Conservation (phyloP, 2,113 vertebrate genomes). For the Tursiops truncatus region DNA sequence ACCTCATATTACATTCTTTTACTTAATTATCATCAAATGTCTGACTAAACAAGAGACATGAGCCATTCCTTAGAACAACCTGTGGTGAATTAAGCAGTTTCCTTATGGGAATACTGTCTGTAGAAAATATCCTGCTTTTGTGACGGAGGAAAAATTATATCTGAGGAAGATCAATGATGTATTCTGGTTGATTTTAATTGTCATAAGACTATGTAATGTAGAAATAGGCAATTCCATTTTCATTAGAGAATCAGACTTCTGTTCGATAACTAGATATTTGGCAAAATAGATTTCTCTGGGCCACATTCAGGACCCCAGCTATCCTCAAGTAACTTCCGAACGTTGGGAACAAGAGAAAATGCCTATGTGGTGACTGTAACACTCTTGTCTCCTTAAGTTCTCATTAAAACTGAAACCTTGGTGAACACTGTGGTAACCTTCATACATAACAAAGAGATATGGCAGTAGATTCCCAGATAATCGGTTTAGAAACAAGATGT, state of each 20-base stretch:
- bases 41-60: not conserved
- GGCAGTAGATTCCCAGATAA: not conserved
- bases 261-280: not conserved
- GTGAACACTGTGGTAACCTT: not conserved
- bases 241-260: not conserved
- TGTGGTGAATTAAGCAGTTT: not conserved
- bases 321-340: not conserved
- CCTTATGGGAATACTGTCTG: not conserved
- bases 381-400: not conserved
- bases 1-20: not conserved
- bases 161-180: not conserved
- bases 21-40: not conserved
- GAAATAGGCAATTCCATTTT: constrained; percentile 1
- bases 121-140: not conserved
- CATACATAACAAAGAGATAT: not conserved
- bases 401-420: not conserved
- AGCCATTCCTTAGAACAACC: not conserved
- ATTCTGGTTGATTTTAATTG: not conserved
- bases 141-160: not conserved
- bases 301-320: not conserved
- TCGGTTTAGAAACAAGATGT: not conserved
- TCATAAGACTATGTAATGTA: not conserved
- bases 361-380: not conserved
- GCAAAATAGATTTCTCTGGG: not conserved
- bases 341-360: not conserved